Conservation (phyloP, 2,113 vertebrate genomes). For the Melanostigma gelatinosum region DNA sequence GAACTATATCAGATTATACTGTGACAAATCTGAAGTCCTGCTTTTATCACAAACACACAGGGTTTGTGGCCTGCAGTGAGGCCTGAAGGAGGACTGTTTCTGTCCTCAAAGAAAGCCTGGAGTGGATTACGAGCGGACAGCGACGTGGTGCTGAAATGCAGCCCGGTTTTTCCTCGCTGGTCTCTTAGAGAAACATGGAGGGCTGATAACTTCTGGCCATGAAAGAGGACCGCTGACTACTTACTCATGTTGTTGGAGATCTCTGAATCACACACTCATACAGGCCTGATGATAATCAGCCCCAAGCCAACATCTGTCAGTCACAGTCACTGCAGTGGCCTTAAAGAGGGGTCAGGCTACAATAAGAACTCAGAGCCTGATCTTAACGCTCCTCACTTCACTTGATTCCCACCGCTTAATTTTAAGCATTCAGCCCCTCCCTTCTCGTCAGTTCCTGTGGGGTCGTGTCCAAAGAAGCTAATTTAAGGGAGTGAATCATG, state of each 20-base stretch:
- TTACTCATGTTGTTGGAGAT: not conserved
- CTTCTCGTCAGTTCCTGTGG: slow-evolving; percentile 24
- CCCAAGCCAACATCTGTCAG: slow-evolving; percentile 18
- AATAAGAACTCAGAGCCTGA: not conserved
- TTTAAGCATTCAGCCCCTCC: slow-evolving; percentile 41
- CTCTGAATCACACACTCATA: slow-evolving; percentile 9
- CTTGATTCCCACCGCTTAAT: slow-evolving; percentile 65
- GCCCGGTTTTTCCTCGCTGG: not conserved
- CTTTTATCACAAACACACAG: not conserved
- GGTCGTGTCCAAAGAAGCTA: slow-evolving; percentile 55
- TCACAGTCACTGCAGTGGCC: slow-evolving; percentile 21
- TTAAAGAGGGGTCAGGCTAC: slow-evolving; percentile 27
- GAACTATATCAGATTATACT: not conserved
- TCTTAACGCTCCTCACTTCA: slow-evolving; percentile 29
- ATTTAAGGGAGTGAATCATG: slow-evolving; percentile 70
- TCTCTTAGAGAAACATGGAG: not conserved
- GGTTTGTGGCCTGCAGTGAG: not conserved
- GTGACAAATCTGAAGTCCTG: not conserved
- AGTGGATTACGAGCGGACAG: slow-evolving; percentile 21
- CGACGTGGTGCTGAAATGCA: slow-evolving; percentile 30
- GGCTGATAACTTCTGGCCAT: not conserved
- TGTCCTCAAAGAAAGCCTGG: not conserved
- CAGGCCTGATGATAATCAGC: slow-evolving; percentile 27
- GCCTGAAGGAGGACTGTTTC: not conserved
- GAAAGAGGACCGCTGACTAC: not conserved